Evolutionary conservation across 2,113 vertebrate species (phyloP).

Genomic region (Indicator maculatus): DNA sequence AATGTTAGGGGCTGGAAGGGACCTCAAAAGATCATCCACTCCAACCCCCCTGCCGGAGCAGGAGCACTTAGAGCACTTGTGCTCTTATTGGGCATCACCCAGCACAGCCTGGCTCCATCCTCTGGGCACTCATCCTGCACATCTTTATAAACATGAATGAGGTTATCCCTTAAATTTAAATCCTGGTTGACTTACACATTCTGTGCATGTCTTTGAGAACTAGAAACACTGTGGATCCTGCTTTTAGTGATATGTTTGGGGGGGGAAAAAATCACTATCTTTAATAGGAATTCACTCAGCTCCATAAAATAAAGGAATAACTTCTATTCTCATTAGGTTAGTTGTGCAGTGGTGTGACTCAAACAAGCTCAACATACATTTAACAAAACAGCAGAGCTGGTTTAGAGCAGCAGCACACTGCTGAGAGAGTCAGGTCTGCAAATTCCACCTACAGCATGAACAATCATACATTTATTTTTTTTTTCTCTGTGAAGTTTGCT

Average conservation of each 20-base stretch:
- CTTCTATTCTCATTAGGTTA: background rate
- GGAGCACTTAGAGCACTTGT: no score
- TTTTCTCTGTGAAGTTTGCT: background rate
- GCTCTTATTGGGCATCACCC: no score
- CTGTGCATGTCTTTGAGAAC: background rate
- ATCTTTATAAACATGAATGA: no score
- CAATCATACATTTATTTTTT: slow-evolving; percentile 7
- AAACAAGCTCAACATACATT: background rate
- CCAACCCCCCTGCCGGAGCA: no score
- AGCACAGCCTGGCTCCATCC: no score
- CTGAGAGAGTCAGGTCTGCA: background rate
- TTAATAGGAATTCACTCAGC: background rate
- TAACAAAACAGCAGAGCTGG: background rate
- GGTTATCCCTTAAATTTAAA: background rate
- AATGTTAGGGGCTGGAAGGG: no score
- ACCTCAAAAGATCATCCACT: no score
- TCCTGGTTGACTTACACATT: background rate
- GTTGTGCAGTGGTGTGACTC: background rate
- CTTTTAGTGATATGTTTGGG: background rate
- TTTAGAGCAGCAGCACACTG: background rate
- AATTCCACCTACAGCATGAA: background rate
- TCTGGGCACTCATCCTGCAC: no score
- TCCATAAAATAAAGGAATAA: background rate
- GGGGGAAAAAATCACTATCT: background rate
- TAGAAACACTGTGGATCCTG: background rate